Conservation (phyloP, 2,113 vertebrate genomes). For the Furnarius figulus region DNA sequence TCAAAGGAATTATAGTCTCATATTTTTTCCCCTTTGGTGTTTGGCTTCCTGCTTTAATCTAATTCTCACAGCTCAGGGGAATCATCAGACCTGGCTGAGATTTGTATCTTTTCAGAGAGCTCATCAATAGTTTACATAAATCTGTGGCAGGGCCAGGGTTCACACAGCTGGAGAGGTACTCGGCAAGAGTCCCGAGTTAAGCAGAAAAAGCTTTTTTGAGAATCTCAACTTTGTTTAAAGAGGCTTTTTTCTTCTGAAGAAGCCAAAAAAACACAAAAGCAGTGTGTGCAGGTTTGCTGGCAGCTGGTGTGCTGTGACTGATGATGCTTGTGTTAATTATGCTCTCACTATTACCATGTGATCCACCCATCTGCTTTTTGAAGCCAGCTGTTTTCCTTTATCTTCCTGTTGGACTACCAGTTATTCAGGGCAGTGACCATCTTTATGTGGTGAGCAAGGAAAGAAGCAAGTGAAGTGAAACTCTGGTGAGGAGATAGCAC, state of each 20-base stretch:
- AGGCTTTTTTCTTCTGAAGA: background rate
- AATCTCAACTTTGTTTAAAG: slow-evolving; percentile 38
- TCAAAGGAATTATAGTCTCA: slow-evolving; percentile 40
- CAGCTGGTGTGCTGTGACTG: slow-evolving; percentile 64
- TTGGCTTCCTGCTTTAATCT: slow-evolving; percentile 63
- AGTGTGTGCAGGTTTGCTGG: slow-evolving; percentile 49
- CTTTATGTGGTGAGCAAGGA: background rate
- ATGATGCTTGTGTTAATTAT: slow-evolving; percentile 68
- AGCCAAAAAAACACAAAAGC: slow-evolving; percentile 44
- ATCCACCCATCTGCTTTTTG: slow-evolving; percentile 62
- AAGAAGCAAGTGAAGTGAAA: background rate
- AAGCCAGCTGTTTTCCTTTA: slow-evolving; percentile 64
- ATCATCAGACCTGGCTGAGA: slow-evolving; percentile 59
- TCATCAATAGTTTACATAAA: slow-evolving; percentile 68
- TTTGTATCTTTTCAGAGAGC: slow-evolving; percentile 55
- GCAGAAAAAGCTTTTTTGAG: slow-evolving; percentile 50
- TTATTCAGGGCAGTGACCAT: slow-evolving; percentile 7
- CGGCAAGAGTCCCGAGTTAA: background rate
- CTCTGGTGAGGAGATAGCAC: background rate
- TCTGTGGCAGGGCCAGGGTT: slow-evolving; percentile 36
- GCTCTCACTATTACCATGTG: slow-evolving; percentile 57
- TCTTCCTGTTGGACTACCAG: slow-evolving; percentile 49
- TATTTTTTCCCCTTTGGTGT: slow-evolving; percentile 49
- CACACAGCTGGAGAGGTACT: slow-evolving; percentile 60
- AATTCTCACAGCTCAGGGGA: slow-evolving; percentile 62